Evolutionary conservation across 2,113 vertebrate genomes (phyloP).

Genomic region (Tupaia tana): DNA sequence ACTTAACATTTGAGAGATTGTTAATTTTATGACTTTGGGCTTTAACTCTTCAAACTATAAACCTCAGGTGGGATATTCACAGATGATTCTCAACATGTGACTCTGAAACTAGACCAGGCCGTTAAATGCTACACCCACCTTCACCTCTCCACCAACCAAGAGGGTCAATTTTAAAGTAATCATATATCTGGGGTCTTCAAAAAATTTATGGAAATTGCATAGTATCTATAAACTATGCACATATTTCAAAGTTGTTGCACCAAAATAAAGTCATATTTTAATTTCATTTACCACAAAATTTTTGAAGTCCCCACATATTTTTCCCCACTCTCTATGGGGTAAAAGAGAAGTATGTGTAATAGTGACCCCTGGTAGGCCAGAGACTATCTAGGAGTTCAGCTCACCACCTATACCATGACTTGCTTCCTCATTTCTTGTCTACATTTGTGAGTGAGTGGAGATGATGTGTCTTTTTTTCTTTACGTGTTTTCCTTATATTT

Average conservation of each 20-base stretch:
- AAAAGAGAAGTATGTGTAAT: background rate
- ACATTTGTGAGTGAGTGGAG: background rate
- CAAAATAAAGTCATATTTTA: too few relatives aligned
- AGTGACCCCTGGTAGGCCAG: background rate
- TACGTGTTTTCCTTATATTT: too few relatives aligned
- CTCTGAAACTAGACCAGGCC: background rate
- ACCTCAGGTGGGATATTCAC: background rate
- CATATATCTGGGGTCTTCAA: background rate
- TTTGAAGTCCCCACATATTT: background rate
- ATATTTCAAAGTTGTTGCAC: too few relatives aligned
- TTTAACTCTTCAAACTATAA: conserved; percentile 30
- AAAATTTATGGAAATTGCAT: too few relatives aligned
- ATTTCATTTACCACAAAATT: too few relatives aligned
- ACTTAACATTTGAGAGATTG: background rate
- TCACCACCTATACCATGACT: background rate
- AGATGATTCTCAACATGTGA: background rate
- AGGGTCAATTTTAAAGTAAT: background rate
- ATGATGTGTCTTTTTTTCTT: background rate
- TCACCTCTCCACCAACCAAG: background rate
- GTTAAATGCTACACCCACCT: background rate
- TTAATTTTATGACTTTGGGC: background rate
- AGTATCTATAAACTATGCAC: too few relatives aligned
- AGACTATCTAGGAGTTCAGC: background rate
- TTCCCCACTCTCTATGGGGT: background rate
- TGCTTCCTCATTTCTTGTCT: background rate